phyloP scores from a whole-genome alignment of 2,113 vertebrate species.

The Elgaria multicarinata region DNA sequence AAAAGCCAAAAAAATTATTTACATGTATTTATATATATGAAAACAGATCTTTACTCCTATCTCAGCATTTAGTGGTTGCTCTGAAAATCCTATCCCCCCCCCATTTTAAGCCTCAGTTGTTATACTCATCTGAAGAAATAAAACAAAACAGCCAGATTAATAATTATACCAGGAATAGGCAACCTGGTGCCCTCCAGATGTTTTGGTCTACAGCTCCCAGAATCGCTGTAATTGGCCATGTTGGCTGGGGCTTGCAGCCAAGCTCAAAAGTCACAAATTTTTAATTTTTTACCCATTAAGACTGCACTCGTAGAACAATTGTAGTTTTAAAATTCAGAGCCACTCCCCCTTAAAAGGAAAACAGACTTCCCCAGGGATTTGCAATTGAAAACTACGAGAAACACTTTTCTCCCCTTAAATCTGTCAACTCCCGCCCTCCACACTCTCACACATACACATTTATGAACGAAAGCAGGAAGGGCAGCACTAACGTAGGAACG shows the following conservation, averaged over 20 bases:
- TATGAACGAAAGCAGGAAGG: background rate
- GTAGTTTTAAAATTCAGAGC: background rate
- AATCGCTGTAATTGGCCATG: no score
- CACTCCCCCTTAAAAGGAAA: background rate
- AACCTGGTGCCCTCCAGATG: background rate
- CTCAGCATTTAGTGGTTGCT: slow-evolving; percentile 41
- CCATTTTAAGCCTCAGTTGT: background rate
- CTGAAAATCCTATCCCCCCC: background rate
- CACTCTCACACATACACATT: background rate
- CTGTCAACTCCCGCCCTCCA: background rate
- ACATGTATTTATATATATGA: background rate
- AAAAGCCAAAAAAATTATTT: background rate
- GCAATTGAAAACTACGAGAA: background rate
- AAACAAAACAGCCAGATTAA: background rate
- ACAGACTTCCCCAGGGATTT: background rate
- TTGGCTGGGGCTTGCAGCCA: background rate
- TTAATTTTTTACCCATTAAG: background rate
- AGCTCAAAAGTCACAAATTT: background rate
- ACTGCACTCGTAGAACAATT: background rate
- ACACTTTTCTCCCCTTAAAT: background rate
- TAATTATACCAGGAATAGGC: background rate
- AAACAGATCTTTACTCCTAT: slow-evolving; percentile 33
- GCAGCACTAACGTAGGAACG: background rate
- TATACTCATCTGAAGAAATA: background rate
- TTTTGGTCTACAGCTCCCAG: no score